Percentiles rank a stretch among this genome's conserved stretches.
These are phyloP conservation scores for Aleadryas rufinucha DNA, from an alignment of 2,113 vertebrate genomes.

Conservation along the genomic window DNA sequence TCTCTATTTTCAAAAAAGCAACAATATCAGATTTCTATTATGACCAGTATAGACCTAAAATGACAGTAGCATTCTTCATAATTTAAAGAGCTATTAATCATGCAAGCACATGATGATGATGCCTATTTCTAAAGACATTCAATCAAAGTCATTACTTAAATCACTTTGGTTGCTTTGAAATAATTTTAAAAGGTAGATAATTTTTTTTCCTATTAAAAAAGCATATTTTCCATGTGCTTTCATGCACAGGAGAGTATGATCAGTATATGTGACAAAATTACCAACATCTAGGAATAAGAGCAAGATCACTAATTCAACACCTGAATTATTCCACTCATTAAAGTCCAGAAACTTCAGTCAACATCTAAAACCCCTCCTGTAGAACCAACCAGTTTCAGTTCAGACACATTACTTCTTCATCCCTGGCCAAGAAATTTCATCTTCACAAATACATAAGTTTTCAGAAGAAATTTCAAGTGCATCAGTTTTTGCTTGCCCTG, in stretches of 20 bases:
- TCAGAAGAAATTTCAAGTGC: neutral
- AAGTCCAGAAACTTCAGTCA: neutral
- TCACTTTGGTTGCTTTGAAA: neutral
- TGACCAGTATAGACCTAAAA: neutral
- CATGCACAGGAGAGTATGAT: neutral
- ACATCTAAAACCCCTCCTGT: neutral
- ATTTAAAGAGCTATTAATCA: neutral
- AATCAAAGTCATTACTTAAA: neutral
- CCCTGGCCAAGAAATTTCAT: neutral
- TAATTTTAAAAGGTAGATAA: neutral
- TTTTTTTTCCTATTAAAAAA: neutral
- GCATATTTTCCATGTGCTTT: neutral
- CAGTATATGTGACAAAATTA: neutral
- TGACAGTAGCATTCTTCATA: neutral
- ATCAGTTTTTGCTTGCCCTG: neutral
- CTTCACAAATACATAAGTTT: neutral
- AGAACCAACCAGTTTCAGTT: neutral
- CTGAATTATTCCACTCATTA: neutral
- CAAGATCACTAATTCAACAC: neutral
- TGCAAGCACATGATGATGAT: neutral
- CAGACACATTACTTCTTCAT: neutral
- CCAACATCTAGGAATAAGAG: neutral
- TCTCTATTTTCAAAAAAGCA: neutral
- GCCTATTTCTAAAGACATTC: neutral
- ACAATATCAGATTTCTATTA: neutral